Conservation (phyloP, 2,888 invertebrate genomes). For the Lepas anatifera region DNA sequence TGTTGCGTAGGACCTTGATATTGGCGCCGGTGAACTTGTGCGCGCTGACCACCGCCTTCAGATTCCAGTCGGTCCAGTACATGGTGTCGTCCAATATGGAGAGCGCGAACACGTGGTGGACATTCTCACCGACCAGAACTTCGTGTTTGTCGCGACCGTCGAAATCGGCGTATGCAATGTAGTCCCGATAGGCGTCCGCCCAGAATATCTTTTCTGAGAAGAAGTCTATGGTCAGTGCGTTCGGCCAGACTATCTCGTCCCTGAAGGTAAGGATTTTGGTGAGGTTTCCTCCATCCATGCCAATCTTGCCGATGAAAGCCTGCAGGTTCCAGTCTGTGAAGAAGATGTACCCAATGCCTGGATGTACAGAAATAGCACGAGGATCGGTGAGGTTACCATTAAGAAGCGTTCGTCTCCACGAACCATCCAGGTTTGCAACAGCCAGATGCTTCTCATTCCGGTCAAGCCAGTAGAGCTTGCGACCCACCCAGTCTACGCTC, state of each 20-base stretch:
- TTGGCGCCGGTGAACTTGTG: slow-evolving; percentile 72
- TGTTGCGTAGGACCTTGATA: slow-evolving; percentile 62
- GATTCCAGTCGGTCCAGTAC: slow-evolving; percentile 98
- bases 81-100: slow-evolving; percentile 82
- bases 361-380: slow-evolving; percentile 86
- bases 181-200: slow-evolving; percentile 97
- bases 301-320: slow-evolving; percentile 91
- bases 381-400: slow-evolving; percentile 78
- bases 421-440: slow-evolving; percentile 87
- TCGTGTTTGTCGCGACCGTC: slow-evolving; percentile 78
- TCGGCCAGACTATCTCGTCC: slow-evolving; percentile 95
- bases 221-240: slow-evolving; percentile 91
- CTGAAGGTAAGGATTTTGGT: slow-evolving; percentile 72
- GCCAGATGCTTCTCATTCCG: slow-evolving; percentile 88
- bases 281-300: slow-evolving; percentile 91
- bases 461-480: slow-evolving; percentile 95
- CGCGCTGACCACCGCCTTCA: slow-evolving; percentile 79
- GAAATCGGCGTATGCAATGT: slow-evolving; percentile 86
- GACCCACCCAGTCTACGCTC: slow-evolving; percentile 89
- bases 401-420: slow-evolving; percentile 74
- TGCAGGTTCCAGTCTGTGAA: slow-evolving; percentile 93
- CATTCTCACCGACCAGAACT: slow-evolving; percentile 59
- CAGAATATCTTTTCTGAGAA: slow-evolving; percentile 90
- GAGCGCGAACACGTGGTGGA: slow-evolving; percentile 92
- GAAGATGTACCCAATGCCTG: slow-evolving; percentile 83